These are phyloP conservation scores for Branchinecta sandiegonensis DNA, from an alignment of 2,888 invertebrate genomes.

Conservation along the genomic window DNA sequence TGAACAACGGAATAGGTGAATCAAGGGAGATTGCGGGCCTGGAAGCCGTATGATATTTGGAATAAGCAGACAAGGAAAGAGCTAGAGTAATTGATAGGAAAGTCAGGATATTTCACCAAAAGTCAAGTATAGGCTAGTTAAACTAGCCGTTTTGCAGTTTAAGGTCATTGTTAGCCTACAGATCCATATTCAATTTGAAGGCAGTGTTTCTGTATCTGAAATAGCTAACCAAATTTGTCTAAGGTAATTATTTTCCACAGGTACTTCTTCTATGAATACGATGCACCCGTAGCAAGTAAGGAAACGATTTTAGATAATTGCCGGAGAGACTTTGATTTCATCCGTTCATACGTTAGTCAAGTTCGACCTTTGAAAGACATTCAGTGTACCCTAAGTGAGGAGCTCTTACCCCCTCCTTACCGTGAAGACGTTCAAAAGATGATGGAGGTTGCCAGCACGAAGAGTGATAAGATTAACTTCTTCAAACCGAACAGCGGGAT, in stretches of 20 bases:
- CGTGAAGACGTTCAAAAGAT: constrained; percentile 12
- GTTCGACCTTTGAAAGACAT: not conserved
- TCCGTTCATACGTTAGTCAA: not conserved
- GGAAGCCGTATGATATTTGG: too few species aligned
- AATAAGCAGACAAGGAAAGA: too few species aligned
- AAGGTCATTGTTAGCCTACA: too few species aligned
- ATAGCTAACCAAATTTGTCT: too few species aligned
- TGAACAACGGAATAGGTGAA: too few species aligned
- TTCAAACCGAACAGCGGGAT: constrained; percentile 7
- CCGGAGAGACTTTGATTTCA: constrained; percentile 7
- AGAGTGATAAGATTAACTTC: not conserved
- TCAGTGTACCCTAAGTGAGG: not conserved
- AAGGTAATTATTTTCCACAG: not conserved
- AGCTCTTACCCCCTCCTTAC: constrained; percentile 13
- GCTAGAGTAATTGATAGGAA: too few species aligned
- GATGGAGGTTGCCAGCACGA: constrained; percentile 1
- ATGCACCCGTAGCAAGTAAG: not conserved
- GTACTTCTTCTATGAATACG: constrained; percentile 4
- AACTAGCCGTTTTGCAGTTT: too few species aligned
- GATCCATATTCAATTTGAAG: too few species aligned
- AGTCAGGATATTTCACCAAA: too few species aligned
- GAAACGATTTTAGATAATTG: not conserved
- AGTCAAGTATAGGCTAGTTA: too few species aligned
- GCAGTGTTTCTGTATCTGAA: too few species aligned
- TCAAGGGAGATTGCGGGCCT: too few species aligned